Conservation (phyloP, 2,113 vertebrate species). For the Bucco capensis region DNA sequence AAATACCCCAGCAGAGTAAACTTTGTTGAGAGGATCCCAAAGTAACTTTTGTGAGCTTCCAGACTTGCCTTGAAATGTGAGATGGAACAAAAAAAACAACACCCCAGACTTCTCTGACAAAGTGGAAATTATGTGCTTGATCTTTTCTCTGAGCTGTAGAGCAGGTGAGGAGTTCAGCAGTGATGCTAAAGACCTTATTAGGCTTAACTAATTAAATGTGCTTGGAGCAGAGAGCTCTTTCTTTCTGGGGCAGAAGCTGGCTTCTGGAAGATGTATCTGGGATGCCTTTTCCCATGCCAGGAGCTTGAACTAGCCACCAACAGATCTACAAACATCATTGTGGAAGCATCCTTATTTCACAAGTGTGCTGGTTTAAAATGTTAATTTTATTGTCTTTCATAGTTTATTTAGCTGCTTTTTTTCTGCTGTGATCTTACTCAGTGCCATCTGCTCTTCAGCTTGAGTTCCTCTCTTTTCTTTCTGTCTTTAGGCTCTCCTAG, state of each 20-base stretch:
- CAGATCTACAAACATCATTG: not conserved
- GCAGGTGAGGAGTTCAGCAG: constrained; percentile 16
- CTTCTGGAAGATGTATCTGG: not conserved
- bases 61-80: not conserved
- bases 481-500: not conserved
- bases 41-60: not conserved
- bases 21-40: not conserved
- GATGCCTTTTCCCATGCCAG: not conserved
- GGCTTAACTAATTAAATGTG: not conserved
- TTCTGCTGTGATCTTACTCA: not conserved
- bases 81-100: too few species aligned
- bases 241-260: not conserved
- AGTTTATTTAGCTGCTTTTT: not conserved
- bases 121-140: not conserved
- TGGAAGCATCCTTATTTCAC: not conserved
- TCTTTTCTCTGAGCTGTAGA: constrained; percentile 4
- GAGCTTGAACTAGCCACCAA: not conserved
- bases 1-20: not conserved
- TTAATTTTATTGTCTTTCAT: not conserved
- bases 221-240: not conserved
- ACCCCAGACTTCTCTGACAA: too few species aligned
- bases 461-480: not conserved
- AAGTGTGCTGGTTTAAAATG: not conserved
- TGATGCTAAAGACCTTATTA: constrained; percentile 19
- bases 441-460: not conserved